Base-by-base conservation (phyloP, 2,797 vertebrate genomes). In the Siniperca undulata region DNA sequence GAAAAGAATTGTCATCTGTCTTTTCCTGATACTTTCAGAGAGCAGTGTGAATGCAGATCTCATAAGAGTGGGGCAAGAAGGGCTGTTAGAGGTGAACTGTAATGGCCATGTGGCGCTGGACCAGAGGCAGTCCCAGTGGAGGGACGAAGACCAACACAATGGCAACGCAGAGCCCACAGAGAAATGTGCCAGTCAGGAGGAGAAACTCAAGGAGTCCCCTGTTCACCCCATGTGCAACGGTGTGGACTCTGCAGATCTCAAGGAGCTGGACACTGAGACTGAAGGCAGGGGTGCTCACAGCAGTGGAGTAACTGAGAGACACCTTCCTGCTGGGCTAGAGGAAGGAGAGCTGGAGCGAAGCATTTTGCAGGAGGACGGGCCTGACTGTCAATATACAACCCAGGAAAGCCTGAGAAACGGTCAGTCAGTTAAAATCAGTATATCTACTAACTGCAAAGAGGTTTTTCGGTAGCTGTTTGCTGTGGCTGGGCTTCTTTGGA, bases 21-120 rank as follows among this genome's bases (percentile, higher is more conserved):
- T 71, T 73, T 78, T 73, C 16, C 22, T 62, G 46, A 24, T 70
- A 0, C 60, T 56, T 61, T 46, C 80, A 96, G 95, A 92, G 84
- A 86, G 80, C 71, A 55, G 56, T 40, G 70, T 40, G 17, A 89
- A 65, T 75, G 70, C 75, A 81, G 92, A 93, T 58, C 19, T 82
- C 55, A n/a, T 60, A 42, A 84, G 88, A 52, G 46, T 94, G 94
- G 95, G 92, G 93, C 94, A 91, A 87, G 95, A 93, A 20, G 80
- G 40, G 91, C 81, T 59, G 85, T 84, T 81, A 16, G 96, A 97
- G 87, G 87, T 97, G 58, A 98, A 97, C 93, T 98, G 97, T 92
- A 99, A 99, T 1, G 98, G 97, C 74, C 94, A 97, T 91, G 92
- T 94, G 88, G 87, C 95, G 93, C 77, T 44, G 76, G 79, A 92